Percentiles rank a stretch among this genome's conserved stretches.
Evolutionary conservation across 2,797 vertebrate genomes (phyloP).

Genomic region (Heliangelus exortis): DNA sequence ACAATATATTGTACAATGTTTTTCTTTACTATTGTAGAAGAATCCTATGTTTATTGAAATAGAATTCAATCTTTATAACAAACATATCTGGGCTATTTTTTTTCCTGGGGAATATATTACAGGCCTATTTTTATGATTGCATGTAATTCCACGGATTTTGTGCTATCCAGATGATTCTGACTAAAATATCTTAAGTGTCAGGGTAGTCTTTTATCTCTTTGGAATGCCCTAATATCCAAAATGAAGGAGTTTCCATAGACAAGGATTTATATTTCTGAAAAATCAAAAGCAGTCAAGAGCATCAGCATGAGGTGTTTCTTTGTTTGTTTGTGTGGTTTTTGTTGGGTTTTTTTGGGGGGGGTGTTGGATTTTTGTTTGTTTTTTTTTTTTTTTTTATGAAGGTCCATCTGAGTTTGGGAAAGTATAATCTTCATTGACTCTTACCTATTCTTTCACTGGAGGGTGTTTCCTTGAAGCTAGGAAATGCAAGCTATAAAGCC

Average conservation of each 20-base stretch:
- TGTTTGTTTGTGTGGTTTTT: neutral
- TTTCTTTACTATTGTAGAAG: neutral
- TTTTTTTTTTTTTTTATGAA: neutral
- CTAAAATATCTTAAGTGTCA: neutral
- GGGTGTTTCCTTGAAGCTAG: neutral
- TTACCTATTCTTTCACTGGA: neutral
- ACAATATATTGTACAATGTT: neutral
- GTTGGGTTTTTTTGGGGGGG: no score
- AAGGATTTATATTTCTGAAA: neutral
- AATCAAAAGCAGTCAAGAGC: neutral
- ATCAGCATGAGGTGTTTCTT: neutral
- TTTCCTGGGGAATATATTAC: neutral
- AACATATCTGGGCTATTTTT: neutral
- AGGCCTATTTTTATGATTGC: neutral
- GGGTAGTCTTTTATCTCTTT: neutral
- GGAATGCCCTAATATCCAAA: neutral
- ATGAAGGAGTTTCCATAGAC: neutral
- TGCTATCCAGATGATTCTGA: neutral
- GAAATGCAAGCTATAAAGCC: neutral
- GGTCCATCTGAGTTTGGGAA: neutral
- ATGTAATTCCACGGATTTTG: neutral
- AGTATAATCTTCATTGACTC: neutral
- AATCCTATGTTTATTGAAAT: neutral
- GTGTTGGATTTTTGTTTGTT: no score
- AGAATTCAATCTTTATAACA: neutral